phyloP scores from a whole-genome alignment of 2,888 invertebrate genomes.

The Chesias legatella region DNA sequence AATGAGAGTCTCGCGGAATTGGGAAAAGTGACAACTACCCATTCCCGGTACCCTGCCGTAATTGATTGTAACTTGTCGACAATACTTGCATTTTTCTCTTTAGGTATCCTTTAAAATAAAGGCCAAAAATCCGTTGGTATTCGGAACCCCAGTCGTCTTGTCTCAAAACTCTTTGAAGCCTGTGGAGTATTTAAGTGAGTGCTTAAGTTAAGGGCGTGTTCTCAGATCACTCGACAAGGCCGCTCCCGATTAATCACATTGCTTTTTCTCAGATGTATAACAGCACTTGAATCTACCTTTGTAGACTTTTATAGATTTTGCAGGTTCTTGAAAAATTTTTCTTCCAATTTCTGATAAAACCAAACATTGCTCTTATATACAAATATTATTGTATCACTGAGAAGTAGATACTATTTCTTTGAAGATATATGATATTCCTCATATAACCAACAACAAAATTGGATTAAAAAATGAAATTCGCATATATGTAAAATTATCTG shows the following conservation, averaged over 20 bases:
- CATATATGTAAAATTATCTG: too few species aligned
- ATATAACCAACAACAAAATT: too few species aligned
- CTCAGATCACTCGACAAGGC: slow-evolving; percentile 48
- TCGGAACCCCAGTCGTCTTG: slow-evolving; percentile 35
- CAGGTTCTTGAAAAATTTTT: slow-evolving; percentile 7
- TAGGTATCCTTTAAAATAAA: slow-evolving; percentile 14
- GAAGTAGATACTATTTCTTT: neutral
- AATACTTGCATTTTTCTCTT: slow-evolving; percentile 21
- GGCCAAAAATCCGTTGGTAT: slow-evolving; percentile 28
- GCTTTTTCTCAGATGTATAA: slow-evolving; percentile 50
- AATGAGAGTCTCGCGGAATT: slow-evolving; percentile 19
- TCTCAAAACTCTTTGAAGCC: slow-evolving; percentile 56
- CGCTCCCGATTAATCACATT: slow-evolving; percentile 56
- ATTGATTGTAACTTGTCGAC: slow-evolving; percentile 28
- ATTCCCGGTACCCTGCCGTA: slow-evolving; percentile 20
- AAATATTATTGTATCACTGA: too few species aligned
- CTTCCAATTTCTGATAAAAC: slow-evolving; percentile 6
- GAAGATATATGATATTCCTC: too few species aligned
- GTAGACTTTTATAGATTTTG: slow-evolving; percentile 1
- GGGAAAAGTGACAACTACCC: slow-evolving; percentile 26
- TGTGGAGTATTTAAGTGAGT: slow-evolving; percentile 61
- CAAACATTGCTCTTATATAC: too few species aligned
- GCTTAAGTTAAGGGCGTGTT: slow-evolving; percentile 46
- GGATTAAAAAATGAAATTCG: too few species aligned
- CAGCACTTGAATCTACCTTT: slow-evolving; percentile 36